Evolutionary conservation across 1,140 invertebrate genomes (phyloP), one percentile per base, ranked within the genome.

Genomic region (Asbolus verrucosus): DNA sequence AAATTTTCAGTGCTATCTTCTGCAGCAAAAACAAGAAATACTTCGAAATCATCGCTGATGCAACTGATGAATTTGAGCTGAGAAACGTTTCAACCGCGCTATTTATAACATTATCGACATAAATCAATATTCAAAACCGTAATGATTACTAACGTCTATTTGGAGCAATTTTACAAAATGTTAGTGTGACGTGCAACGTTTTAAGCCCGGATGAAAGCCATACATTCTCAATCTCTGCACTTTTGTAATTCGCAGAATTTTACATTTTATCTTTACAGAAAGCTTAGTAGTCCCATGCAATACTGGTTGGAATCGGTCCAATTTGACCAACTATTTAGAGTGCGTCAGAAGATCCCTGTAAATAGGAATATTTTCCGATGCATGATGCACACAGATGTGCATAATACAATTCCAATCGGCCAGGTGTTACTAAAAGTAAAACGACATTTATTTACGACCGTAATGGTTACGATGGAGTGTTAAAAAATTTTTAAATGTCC

Each of bases 351-450:
- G 46, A n/a, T 54, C 14, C 41, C 16, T 54, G 46, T 21, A 54
- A 54, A 54, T 54, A 27, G 46, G 21, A 54, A 27, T 19, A 54
- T 54, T 5, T 54, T 54, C 46, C 21, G 43, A 50, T 50, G 43
- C 43, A 50, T 21, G 41, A 54, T 54, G 46, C 46, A 54, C n/a
- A n/a, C 46, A 54, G 46, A 27, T 24, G 46, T 54, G 43, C 21
- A 54, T 54, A 54, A 54, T 27, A n/a, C 46, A 30, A 54, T 27
- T 27, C 21, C 46, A 21, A 54, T 54, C 46, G 21, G 21, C 11
- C 46, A 54, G 46, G 46, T 54, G 46, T 27, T 54, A 27, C 46
- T 27, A 54, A 54, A 50, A 54, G 19, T n/a, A n/a, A 46, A 5
- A 6, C 41, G 41, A 27, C 14, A 16, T 16, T 46, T 46, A 19